Conservation (phyloP, 2,888 invertebrate species). For the Saturnia japonica region DNA sequence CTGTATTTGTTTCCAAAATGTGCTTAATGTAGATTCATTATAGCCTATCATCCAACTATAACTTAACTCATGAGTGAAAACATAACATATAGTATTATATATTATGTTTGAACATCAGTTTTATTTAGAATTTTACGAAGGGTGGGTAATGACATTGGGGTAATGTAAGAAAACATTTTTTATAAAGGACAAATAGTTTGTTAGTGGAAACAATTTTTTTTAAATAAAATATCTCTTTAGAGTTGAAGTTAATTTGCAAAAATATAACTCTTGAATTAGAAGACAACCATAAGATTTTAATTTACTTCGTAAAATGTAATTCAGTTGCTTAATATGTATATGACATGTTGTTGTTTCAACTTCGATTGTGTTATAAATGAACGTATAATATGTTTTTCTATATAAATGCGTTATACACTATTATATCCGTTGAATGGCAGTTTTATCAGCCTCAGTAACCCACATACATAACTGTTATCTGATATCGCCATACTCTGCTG, state of each 20-base stretch:
- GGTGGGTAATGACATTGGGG: too few species aligned
- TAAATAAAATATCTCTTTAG: too few species aligned
- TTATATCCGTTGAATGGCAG: conserved; percentile 17
- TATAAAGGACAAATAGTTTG: not conserved
- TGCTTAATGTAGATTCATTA: too few species aligned
- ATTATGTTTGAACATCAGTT: too few species aligned
- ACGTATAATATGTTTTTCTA: not conserved
- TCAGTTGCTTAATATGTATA: not conserved
- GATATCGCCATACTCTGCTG: conserved; percentile 33
- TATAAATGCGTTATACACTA: not conserved
- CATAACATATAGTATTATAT: too few species aligned
- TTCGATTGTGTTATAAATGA: not conserved
- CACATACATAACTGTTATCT: conserved; percentile 34
- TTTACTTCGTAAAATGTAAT: not conserved
- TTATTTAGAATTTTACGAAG: too few species aligned
- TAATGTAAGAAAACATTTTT: too few species aligned
- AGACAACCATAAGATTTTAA: not conserved
- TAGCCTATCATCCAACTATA: too few species aligned
- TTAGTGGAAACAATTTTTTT: too few species aligned
- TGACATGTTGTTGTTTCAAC: not conserved
- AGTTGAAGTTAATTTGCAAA: too few species aligned
- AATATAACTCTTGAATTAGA: not conserved
- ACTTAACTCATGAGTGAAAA: too few species aligned
- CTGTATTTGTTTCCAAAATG: too few species aligned
- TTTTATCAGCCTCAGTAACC: conserved; percentile 24